Conservation (phyloP, 2,888 invertebrate species). For the Eledona agricola region DNA sequence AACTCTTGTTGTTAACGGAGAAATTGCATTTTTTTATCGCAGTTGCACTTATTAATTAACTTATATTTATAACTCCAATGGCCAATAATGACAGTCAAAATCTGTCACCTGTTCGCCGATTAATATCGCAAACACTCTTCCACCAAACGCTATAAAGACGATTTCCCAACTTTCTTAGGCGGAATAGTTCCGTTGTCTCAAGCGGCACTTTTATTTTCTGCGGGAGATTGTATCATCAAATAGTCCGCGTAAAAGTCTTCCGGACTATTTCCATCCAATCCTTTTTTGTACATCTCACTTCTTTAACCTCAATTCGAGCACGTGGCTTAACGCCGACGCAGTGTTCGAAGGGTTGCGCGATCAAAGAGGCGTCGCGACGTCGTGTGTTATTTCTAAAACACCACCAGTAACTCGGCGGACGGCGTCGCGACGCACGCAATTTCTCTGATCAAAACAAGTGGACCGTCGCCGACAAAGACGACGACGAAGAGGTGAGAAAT, state of each 20-base stretch:
- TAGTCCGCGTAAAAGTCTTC: slow-evolving; percentile 6
- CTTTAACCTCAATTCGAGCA: slow-evolving; percentile 38
- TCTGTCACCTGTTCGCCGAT: slow-evolving; percentile 14
- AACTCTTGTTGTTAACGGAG: too few species aligned
- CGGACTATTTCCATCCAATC: slow-evolving; percentile 19
- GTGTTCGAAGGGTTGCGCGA: slow-evolving; percentile 20
- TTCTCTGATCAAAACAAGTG: not conserved
- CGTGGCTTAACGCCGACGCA: slow-evolving; percentile 42
- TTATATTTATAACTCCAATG: too few species aligned
- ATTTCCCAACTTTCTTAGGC: slow-evolving; percentile 13
- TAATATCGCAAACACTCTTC: slow-evolving; percentile 16
- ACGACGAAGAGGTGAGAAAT: slow-evolving; percentile 5
- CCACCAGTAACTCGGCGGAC: slow-evolving; percentile 32
- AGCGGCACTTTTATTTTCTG: slow-evolving; percentile 4
- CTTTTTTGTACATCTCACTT: slow-evolving; percentile 1
- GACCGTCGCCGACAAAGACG: not conserved
- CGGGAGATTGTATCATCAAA: slow-evolving; percentile 18
- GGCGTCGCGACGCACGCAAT: slow-evolving; percentile 26
- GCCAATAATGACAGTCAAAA: too few species aligned
- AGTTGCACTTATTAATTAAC: too few species aligned
- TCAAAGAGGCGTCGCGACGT: slow-evolving; percentile 29
- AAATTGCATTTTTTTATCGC: too few species aligned
- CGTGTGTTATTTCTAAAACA: slow-evolving; percentile 22
- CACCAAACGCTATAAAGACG: slow-evolving; percentile 16
- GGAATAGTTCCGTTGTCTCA: slow-evolving; percentile 11